Percentiles rank a stretch among this genome's conserved stretches.
These are phyloP conservation scores for Nephotettix cincticeps DNA, from an alignment of 1,140 invertebrate species.

Conservation along the genomic window DNA sequence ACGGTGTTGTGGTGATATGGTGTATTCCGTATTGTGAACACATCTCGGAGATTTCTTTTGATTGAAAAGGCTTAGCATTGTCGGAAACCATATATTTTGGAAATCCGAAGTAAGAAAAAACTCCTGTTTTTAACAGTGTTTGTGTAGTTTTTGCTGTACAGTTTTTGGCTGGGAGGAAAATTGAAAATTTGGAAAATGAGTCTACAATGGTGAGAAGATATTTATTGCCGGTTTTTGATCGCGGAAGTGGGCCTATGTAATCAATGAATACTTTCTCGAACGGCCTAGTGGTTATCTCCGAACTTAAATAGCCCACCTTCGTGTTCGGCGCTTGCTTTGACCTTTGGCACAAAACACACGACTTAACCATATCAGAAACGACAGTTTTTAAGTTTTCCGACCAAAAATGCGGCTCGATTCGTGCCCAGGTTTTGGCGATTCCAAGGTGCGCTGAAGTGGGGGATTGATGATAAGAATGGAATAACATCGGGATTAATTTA, in stretches of 20 bases:
- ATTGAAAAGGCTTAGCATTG: not conserved
- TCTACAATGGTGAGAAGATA: not conserved
- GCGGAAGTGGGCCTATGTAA: not conserved
- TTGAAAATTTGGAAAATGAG: slow-evolving; percentile 12
- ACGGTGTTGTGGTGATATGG: slow-evolving; percentile 2
- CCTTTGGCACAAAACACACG: not conserved
- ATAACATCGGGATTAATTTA: not conserved
- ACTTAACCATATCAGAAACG: not conserved
- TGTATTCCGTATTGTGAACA: not conserved
- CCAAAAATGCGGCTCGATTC: not conserved
- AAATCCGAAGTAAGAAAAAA: too few relatives aligned
- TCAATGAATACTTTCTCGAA: slow-evolving; percentile 13
- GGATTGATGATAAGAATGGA: not conserved
- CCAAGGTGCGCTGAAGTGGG: slow-evolving; percentile 7
- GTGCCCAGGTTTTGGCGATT: not conserved
- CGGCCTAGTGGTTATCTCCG: not conserved
- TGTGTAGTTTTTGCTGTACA: not conserved
- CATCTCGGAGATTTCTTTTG: not conserved
- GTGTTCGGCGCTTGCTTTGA: slow-evolving; percentile 12
- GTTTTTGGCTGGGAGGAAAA: not conserved
- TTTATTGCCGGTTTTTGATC: not conserved
- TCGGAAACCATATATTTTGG: slow-evolving; percentile 5
- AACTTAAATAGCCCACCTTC: not conserved
- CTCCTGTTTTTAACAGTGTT: not conserved
- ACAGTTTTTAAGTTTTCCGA: not conserved